Percentiles rank a stretch among this genome's conserved stretches.
Evolutionary conservation across 1,140 invertebrate genomes (phyloP).

Genomic region (Atta texana): DNA sequence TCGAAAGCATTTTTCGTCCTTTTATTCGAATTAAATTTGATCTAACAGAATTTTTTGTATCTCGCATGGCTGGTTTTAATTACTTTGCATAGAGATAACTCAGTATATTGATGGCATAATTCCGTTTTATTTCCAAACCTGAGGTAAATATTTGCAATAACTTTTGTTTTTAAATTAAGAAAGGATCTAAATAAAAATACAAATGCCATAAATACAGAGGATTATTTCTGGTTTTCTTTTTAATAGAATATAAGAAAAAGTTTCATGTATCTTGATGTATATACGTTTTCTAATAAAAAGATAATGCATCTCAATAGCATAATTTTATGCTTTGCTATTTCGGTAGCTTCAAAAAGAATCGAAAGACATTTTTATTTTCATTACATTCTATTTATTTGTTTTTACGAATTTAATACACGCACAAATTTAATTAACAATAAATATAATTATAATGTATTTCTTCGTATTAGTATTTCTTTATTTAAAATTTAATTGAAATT

Average conservation of each 20-base stretch:
- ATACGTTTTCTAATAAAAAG: background rate
- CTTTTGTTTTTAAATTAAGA: background rate
- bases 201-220: background rate
- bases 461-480: background rate
- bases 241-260: background rate
- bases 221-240: background rate
- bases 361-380: background rate
- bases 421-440: background rate
- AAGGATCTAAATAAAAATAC: background rate
- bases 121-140: background rate
- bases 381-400: background rate
- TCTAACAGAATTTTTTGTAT: background rate
- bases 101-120: slow-evolving; percentile 10
- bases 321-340: slow-evolving; percentile 6
- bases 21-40: background rate
- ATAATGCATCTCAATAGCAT: background rate
- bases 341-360: background rate
- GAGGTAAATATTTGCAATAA: background rate
- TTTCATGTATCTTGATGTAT: background rate
- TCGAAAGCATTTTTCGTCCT: background rate
- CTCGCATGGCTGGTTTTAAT: background rate
- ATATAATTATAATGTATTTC: background rate
- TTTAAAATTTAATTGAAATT: background rate
- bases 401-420: background rate
- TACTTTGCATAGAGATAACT: background rate